These are phyloP conservation scores for Cantharis flavilabris DNA, from an alignment of 2,888 invertebrate genomes.

Conservation along the genomic window DNA sequence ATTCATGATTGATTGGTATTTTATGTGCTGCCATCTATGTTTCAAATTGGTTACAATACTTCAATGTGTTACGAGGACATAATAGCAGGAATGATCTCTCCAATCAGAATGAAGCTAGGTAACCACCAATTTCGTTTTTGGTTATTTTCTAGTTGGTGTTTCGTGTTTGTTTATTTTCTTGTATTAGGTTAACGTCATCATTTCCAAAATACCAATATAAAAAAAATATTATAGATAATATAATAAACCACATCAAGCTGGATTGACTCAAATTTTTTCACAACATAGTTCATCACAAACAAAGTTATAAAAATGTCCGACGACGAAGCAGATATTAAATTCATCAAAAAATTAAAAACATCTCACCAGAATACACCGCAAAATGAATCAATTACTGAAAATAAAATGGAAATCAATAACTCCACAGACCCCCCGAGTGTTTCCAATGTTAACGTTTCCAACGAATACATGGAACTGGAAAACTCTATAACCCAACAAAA, in stretches of 20 bases:
- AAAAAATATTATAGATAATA: not conserved
- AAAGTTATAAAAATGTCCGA: slow-evolving; percentile 69
- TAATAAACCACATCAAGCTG: not conserved
- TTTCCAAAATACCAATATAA: not conserved
- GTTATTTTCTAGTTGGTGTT: no score
- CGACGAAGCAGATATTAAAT: slow-evolving; percentile 79
- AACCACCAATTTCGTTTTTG: no score
- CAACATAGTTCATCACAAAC: not conserved
- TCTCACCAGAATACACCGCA: slow-evolving; percentile 85
- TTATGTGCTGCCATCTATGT: no score
- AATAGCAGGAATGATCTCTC: no score
- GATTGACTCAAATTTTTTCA: not conserved
- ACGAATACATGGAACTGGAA: slow-evolving; percentile 83
- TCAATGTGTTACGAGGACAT: no score
- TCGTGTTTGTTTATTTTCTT: no score
- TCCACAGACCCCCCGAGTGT: slow-evolving; percentile 65
- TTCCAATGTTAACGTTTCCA: slow-evolving; percentile 60
- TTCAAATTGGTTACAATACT: no score
- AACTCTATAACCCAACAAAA: slow-evolving; percentile 87
- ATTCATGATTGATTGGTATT: no score
- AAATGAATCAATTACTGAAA: slow-evolving; percentile 59
- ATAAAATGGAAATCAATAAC: slow-evolving; percentile 58
- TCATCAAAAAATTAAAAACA: slow-evolving; percentile 74
- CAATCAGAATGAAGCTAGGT: no score
- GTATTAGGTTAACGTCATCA: no score